phyloP scores from a whole-genome alignment of 2,113 vertebrate species.

The Amblyornis subalaris region DNA sequence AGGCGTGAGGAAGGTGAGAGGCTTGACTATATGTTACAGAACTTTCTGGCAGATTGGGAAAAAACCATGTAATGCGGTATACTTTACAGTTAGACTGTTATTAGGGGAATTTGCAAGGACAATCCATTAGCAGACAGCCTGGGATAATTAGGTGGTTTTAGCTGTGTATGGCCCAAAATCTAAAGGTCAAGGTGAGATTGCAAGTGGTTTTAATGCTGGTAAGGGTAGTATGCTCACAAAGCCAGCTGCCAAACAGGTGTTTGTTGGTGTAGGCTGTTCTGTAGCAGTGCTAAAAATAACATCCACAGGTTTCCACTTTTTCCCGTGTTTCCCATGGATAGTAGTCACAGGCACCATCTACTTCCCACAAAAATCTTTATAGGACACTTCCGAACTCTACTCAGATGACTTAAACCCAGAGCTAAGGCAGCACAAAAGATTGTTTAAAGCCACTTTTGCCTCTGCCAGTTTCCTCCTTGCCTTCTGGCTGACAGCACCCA shows the following conservation, averaged over 20 bases:
- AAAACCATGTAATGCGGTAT: fast-evolving
- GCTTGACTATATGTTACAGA: background rate
- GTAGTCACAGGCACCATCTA: background rate
- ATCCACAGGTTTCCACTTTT: background rate
- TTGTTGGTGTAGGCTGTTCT: background rate
- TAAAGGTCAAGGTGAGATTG: background rate
- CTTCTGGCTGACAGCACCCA: background rate
- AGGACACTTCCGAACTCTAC: background rate
- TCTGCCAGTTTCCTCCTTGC: background rate
- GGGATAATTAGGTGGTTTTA: background rate
- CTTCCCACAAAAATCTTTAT: background rate
- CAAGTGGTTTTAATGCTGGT: background rate
- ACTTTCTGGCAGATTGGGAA: background rate
- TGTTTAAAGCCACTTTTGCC: background rate
- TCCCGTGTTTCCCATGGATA: background rate
- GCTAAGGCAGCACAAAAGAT: background rate
- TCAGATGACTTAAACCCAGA: background rate
- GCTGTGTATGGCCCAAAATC: background rate
- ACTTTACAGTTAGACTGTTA: background rate
- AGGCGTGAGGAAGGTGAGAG: background rate
- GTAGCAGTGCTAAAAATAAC: background rate
- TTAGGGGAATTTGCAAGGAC: background rate
- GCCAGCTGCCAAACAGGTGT: background rate
- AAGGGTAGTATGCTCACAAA: background rate
- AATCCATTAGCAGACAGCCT: background rate